A percentile compares a stretch with the other conserved stretches of the same genome.
Evolutionary conservation across 2,888 invertebrate genomes (phyloP).

Genomic region (Protophormia terraenovae): DNA sequence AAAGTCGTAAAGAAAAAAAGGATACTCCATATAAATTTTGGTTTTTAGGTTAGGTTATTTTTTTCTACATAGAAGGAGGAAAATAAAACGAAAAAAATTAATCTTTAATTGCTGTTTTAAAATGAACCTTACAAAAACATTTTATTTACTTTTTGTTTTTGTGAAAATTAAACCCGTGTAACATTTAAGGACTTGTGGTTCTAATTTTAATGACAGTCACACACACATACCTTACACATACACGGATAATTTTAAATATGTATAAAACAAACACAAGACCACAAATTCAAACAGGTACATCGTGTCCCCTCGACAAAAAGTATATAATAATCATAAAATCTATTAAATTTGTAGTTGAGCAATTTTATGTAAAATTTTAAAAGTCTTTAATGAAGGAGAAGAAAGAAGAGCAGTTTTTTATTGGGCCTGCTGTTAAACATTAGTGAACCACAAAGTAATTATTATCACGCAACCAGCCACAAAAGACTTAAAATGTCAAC

Average conservation of each 20-base stretch:
- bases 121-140: conserved; percentile 44
- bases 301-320: neutral
- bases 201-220: conserved; percentile 30
- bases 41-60: conserved; percentile 27
- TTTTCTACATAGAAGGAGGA: neutral
- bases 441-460: conserved; percentile 69
- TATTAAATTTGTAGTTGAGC: conserved; percentile 61
- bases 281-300: conserved; percentile 48
- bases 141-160: conserved; percentile 56
- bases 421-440: conserved; percentile 48
- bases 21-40: conserved; percentile 6
- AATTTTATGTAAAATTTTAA: conserved; percentile 43
- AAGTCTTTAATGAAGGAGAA: neutral
- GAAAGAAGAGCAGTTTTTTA: conserved; percentile 18
- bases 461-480: conserved; percentile 64
- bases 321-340: conserved; percentile 53
- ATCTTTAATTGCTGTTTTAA: conserved; percentile 64
- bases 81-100: conserved; percentile 38
- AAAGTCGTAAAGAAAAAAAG: neutral
- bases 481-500: conserved; percentile 59
- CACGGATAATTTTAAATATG: neutral
- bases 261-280: neutral
- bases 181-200: conserved; percentile 60
- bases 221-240: conserved; percentile 8
- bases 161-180: conserved; percentile 60